A percentile compares a stretch with the other conserved stretches of the same genome.
Conservation (phyloP, 2,113 vertebrate species). For the Hepsetus odoe region DNA sequence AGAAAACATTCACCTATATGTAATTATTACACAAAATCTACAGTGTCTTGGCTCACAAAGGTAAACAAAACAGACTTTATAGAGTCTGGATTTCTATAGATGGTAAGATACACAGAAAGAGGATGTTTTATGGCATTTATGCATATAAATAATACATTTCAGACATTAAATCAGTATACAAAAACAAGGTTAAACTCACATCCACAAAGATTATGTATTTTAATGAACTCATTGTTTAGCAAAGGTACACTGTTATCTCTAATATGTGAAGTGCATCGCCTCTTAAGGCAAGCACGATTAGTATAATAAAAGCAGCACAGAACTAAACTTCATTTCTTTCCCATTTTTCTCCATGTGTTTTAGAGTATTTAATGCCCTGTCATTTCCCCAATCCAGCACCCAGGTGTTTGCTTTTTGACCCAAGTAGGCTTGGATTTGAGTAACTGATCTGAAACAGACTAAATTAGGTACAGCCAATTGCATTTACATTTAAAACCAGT, state of each 20-base stretch:
- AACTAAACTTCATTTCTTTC: slow-evolving; percentile 16
- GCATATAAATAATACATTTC: not conserved
- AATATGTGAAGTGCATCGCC: slow-evolving; percentile 1
- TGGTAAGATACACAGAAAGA: not conserved
- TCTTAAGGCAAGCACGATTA: not conserved
- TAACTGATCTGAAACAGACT: not conserved
- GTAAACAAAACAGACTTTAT: not conserved
- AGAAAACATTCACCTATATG: not conserved
- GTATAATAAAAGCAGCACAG: slow-evolving; percentile 28
- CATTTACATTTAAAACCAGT: slow-evolving; percentile 24
- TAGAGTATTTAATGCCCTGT: slow-evolving; percentile 8
- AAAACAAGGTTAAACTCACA: not conserved
- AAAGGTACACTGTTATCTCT: not conserved
- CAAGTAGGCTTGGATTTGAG: not conserved
- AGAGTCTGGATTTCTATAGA: not conserved
- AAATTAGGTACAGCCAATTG: not conserved
- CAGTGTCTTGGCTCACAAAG: not conserved
- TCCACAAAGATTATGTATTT: not conserved
- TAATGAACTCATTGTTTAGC: not conserved
- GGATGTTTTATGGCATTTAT: too few species aligned
- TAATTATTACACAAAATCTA: not conserved
- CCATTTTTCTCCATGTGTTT: too few species aligned
- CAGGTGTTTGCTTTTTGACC: not conserved
- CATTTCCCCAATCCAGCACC: not conserved
- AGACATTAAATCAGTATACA: not conserved